A percentile compares a stretch with the other conserved stretches of the same genome.
These are phyloP conservation scores for Mus minutoides DNA, from an alignment of 2,797 vertebrate genomes.

Conservation along the genomic window DNA sequence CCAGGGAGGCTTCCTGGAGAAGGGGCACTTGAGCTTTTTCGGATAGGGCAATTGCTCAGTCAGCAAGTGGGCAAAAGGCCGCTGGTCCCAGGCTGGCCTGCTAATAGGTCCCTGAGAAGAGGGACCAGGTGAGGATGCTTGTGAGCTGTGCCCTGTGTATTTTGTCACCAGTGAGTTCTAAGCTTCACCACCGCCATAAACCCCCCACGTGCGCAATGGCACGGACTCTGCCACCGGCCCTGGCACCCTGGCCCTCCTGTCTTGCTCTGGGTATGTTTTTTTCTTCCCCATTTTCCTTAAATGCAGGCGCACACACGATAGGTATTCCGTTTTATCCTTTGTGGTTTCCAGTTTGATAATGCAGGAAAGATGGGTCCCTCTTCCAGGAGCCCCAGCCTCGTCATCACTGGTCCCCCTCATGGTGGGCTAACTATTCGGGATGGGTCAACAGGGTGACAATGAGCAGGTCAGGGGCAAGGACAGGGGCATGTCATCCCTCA, in stretches of 20 bases:
- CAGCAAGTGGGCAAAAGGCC: background rate
- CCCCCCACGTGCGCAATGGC: fast-evolving
- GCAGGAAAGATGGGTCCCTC: background rate
- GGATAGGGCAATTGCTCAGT: background rate
- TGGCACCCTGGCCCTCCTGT: background rate
- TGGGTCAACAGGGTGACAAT: slow-evolving; percentile 68
- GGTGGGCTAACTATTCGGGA: slow-evolving; percentile 54
- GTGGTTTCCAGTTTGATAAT: background rate
- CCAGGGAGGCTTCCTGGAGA: background rate
- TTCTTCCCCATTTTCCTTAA: background rate
- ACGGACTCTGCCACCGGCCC: background rate
- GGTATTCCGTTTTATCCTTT: background rate
- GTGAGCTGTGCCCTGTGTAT: background rate
- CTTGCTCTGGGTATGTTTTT: background rate
- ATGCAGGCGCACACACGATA: background rate
- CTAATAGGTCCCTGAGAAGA: background rate
- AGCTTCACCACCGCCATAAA: fast-evolving
- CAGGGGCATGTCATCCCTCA: slow-evolving; percentile 25
- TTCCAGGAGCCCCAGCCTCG: background rate
- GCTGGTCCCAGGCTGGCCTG: background rate
- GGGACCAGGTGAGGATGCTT: background rate
- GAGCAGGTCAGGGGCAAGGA: slow-evolving; percentile 58
- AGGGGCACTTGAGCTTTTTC: background rate
- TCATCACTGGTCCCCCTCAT: background rate
- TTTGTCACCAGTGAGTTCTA: background rate